These are phyloP conservation scores for Tachina lurida DNA, from an alignment of 2,888 invertebrate genomes.

Conservation along the genomic window DNA sequence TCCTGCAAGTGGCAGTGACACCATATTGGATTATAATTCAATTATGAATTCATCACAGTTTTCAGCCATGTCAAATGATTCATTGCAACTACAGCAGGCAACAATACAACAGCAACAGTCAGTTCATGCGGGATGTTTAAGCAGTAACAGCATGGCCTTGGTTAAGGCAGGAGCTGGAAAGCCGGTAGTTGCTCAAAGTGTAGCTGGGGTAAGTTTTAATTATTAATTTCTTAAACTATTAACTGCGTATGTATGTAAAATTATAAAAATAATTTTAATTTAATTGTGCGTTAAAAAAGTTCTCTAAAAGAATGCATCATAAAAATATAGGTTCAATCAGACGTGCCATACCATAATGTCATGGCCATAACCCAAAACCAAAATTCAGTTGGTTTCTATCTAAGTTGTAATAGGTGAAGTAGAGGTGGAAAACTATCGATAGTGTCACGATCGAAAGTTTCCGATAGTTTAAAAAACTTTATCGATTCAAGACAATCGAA, in stretches of 20 bases:
- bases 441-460: too few relatives aligned
- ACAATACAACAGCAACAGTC: conserved; percentile 42
- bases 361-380: too few relatives aligned
- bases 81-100: conserved; percentile 72
- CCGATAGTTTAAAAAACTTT: too few relatives aligned
- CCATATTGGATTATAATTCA: conserved; percentile 79
- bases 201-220: conserved; percentile 76
- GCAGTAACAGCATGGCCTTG: conserved; percentile 75
- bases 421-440: too few relatives aligned
- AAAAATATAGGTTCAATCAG: too few relatives aligned
- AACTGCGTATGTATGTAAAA: background rate
- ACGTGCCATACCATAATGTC: too few relatives aligned
- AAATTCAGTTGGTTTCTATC: too few relatives aligned
- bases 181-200: conserved; percentile 76
- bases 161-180: conserved; percentile 73
- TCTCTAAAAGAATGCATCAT: background rate
- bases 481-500: too few relatives aligned
- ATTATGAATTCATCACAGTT: conserved; percentile 83
- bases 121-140: conserved; percentile 41
- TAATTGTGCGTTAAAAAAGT: background rate
- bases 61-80: conserved; percentile 82
- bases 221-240: background rate
- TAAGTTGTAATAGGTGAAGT: too few relatives aligned
- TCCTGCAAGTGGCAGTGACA: conserved; percentile 64
- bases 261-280: background rate